Percentiles rank a stretch among this genome's conserved stretches.
Conservation (phyloP, 2,888 invertebrate species). For the Drosophila mercatorum region DNA sequence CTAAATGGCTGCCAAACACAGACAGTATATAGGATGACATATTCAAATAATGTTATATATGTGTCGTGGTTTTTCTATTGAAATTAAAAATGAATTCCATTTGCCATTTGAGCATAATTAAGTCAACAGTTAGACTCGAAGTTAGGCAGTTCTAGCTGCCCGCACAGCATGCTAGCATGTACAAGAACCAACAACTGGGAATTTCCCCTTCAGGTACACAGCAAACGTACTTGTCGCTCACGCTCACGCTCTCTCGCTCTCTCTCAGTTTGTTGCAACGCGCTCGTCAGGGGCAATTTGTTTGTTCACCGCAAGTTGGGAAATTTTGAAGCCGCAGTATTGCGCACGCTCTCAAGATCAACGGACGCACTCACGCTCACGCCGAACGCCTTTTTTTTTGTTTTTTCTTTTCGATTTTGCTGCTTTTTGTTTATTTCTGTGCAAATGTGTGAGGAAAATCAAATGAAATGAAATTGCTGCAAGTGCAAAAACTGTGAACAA, state of each 20-base stretch:
- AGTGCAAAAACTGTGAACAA: conserved; percentile 27
- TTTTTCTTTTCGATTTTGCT: conserved; percentile 28
- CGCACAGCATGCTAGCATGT: background rate
- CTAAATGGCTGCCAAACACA: background rate
- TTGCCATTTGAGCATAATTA: background rate
- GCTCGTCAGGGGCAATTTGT: conserved; percentile 62
- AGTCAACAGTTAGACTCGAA: conserved; percentile 19
- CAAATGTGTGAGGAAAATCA: conserved; percentile 31
- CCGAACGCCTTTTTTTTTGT: conserved; percentile 27
- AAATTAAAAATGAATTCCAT: background rate
- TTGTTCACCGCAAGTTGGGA: conserved; percentile 48
- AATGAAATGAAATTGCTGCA: conserved; percentile 7
- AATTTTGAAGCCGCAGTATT: conserved; percentile 64
- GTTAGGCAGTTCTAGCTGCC: conserved; percentile 31
- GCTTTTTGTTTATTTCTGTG: conserved; percentile 26
- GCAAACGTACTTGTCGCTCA: conserved; percentile 12
- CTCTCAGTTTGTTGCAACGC: background rate
- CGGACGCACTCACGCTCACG: conserved; percentile 71
- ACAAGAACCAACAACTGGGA: conserved; percentile 11
- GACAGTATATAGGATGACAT: background rate
- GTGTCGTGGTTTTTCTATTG: too few relatives aligned
- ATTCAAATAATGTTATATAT: background rate
- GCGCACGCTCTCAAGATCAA: conserved; percentile 74
- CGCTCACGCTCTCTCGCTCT: conserved; percentile 4
- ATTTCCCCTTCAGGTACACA: conserved; percentile 23